These are phyloP conservation scores for Eristalis arbustorum DNA, from an alignment of 2,888 invertebrate genomes.

Conservation along the genomic window DNA sequence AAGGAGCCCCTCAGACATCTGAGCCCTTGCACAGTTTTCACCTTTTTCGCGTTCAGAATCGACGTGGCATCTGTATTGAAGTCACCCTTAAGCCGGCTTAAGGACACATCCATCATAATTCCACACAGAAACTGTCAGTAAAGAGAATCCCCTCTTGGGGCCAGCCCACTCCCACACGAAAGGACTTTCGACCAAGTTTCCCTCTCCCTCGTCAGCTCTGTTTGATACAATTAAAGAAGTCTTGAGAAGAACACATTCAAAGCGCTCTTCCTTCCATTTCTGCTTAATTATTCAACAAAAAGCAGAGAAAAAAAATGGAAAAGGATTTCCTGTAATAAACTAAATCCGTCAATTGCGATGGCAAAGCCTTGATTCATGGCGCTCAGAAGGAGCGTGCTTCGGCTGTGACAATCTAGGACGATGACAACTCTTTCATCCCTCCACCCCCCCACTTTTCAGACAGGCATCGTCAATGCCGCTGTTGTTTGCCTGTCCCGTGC, in stretches of 20 bases:
- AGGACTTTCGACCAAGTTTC: background rate
- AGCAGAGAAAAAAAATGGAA: background rate
- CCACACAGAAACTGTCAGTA: background rate
- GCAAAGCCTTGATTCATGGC: conserved; percentile 44
- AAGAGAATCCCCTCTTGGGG: background rate
- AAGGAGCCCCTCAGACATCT: background rate
- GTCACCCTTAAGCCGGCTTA: background rate
- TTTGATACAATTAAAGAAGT: conserved; percentile 16
- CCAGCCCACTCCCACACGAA: background rate
- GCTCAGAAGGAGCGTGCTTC: background rate
- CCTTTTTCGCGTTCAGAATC: background rate
- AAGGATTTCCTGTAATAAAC: conserved; percentile 58
- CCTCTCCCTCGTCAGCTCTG: background rate
- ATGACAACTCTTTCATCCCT: conserved; percentile 50
- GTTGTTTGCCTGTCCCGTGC: conserved; percentile 15
- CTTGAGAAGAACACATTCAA: background rate
- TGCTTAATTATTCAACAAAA: conserved; percentile 45
- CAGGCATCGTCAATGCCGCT: background rate
- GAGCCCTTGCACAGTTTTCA: background rate
- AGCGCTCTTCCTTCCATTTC: background rate
- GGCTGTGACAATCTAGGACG: conserved; percentile 55
- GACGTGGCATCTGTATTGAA: background rate
- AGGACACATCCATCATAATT: background rate
- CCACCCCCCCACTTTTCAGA: too few relatives aligned
- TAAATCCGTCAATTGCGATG: conserved; percentile 59